A percentile compares a stretch with the other conserved stretches of the same genome.
These are phyloP conservation scores for Enhydra lutris DNA, from an alignment of 2,113 vertebrate genomes.

Conservation along the genomic window DNA sequence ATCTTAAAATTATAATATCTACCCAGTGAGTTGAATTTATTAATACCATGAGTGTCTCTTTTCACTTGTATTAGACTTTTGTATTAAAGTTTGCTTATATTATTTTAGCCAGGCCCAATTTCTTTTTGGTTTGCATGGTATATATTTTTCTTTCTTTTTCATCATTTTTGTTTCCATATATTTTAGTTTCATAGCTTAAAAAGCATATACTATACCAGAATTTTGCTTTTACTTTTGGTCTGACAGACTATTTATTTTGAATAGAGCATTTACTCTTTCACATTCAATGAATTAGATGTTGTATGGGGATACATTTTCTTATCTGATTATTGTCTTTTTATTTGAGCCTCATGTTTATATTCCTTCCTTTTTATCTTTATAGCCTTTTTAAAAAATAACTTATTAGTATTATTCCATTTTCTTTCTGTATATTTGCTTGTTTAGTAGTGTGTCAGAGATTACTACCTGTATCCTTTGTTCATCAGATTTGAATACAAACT, in stretches of 20 bases:
- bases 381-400: neutral
- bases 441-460: neutral
- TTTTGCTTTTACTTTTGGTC: neutral
- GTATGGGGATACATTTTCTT: neutral
- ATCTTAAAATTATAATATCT: neutral
- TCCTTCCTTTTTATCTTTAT: neutral
- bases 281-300: neutral
- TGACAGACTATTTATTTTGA: neutral
- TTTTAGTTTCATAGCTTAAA: neutral
- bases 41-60: neutral
- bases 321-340: neutral
- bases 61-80: neutral
- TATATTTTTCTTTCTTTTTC: neutral
- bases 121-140: neutral
- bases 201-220: neutral
- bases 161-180: neutral
- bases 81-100: neutral
- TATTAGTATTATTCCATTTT: neutral
- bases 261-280: neutral
- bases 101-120: neutral
- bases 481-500: neutral
- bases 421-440: neutral
- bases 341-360: neutral
- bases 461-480: neutral
- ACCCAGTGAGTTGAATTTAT: neutral